Evolutionary conservation across 1,140 invertebrate species (phyloP), one percentile per base, ranked within the genome.

Genomic region (Diabrotica undecimpunctata): DNA sequence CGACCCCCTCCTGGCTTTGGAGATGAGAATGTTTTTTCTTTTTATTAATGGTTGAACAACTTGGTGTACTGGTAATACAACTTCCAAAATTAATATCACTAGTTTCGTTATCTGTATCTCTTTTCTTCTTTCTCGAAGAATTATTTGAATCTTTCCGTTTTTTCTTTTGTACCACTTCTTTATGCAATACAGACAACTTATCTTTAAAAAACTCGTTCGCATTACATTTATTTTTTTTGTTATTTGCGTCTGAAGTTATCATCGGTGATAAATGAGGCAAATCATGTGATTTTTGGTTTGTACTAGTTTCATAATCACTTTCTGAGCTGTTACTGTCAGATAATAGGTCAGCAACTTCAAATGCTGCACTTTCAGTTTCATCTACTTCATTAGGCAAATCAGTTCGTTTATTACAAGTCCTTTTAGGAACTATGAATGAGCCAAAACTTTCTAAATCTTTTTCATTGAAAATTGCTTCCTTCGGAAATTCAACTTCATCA

Each of bases 401-500:
- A 11, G 50, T 58, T 9, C 54, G 35, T 56, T 70, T 64, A 35
- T 55, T 50, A 52, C 46, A 54, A 6, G 10, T 58, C 66, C 67
- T 66, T 36, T 62, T 61, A 8, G 72, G 72, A 36, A 70, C 70
- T 54, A 75, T 74, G 13, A 72, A 68, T 46, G 74, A 69, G 52
- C 68, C 62, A 66, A 75, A 75, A 58, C 59, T 67, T 25, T 74
- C 72, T 12, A 75, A 67, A 66, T 73, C 68, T 46, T 56, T 67
- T 25, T 67, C 71, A 4, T 62, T 50, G 56, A 75, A 75, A 25
- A 75, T 56, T 54, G 71, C 71, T 51, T 74, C 71, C 62, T 62
- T 74, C 8, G 72, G 74, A 65, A 75, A 75, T 46, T 74, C 74
- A 9, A 74, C 61, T 61, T 72, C 73, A 60, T 67, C 70, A 66